These are phyloP conservation scores for Agonum fuliginosum DNA, from an alignment of 2,888 invertebrate genomes.

Conservation along the genomic window DNA sequence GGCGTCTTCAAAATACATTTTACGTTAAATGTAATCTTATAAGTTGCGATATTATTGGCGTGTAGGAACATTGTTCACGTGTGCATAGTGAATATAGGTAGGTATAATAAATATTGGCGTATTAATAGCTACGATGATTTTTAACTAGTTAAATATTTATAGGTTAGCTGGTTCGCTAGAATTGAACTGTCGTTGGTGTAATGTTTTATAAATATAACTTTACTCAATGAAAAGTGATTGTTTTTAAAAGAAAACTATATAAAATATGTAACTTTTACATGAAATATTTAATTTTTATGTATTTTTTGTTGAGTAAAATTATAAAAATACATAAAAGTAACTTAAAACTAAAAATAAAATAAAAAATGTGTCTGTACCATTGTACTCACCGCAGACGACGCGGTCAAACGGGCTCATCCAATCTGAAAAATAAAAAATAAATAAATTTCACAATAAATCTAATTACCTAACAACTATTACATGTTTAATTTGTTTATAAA, in stretches of 20 bases:
- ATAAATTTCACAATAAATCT: neutral
- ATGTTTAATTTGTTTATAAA: too few relatives aligned
- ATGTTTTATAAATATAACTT: constrained; percentile 7
- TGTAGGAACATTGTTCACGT: neutral
- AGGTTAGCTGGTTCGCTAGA: neutral
- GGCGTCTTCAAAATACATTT: neutral
- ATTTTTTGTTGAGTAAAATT: constrained; percentile 21
- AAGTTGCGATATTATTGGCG: constrained; percentile 18
- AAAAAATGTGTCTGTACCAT: constrained; percentile 82
- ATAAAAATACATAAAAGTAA: constrained; percentile 44
- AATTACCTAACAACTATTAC: too few relatives aligned
- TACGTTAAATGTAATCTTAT: neutral
- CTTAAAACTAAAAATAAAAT: constrained; percentile 75
- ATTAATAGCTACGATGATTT: neutral
- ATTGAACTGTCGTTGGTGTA: neutral
- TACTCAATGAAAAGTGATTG: neutral
- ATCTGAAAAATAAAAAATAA: constrained; percentile 80
- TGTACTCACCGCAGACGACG: constrained; percentile 95
- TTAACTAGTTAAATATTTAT: constrained; percentile 10
- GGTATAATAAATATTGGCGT: neutral
- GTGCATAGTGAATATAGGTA: neutral
- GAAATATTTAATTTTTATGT: neutral
- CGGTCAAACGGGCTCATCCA: constrained; percentile 97
- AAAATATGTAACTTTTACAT: neutral
- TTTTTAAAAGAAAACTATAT: neutral